Evolutionary conservation across 1,140 invertebrate species (phyloP), one percentile per base, ranked within the genome.

Genomic region (Medauroidea extradentata): DNA sequence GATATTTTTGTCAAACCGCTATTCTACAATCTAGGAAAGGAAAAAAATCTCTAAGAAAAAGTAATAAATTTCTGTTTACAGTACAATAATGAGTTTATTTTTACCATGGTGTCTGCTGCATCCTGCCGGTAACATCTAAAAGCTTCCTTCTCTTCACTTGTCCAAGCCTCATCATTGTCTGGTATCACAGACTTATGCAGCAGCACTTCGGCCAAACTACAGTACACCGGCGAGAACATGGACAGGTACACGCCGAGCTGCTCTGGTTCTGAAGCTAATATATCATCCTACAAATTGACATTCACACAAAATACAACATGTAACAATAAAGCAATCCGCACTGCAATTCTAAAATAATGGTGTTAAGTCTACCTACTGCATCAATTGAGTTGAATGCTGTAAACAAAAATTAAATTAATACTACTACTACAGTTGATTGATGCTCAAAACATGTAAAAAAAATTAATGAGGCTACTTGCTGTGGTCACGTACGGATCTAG

Each of bases 81-180:
- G 41, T 43, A 16, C 5, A 44, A 71, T 76, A 78, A 2, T 44
- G 13, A 44, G 8, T 44, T 44, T 7, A 2, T 44, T 49, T 24
- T 11, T 71, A 89, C 86, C 70, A 94, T 84, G 21, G 90, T 92
- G 73, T 97, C 93, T 0, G 89, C 86, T 44, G 93, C 88, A 65
- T 96, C 94, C 74, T 95, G 92, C 52, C 94, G 78, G 69, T 96
- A 96, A 74, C 93, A 94, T 8, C 93, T 78, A 64, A 96, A 88
- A 8, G 86, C 75, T 75, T 96, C 93, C 46, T 85, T 84, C 66
- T 96, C 93, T 53, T 95, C 91, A 34, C 80, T 71, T 38, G 79
- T 78, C 67, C 84, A 78, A 19, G 78, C 74, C 4, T 79, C 70
- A 0, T 81, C 76, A 29, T 76, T 71, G 9, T 43, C 67, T 0